phyloP scores from a whole-genome alignment of 2,797 vertebrate species.

The Gallinago stenura region DNA sequence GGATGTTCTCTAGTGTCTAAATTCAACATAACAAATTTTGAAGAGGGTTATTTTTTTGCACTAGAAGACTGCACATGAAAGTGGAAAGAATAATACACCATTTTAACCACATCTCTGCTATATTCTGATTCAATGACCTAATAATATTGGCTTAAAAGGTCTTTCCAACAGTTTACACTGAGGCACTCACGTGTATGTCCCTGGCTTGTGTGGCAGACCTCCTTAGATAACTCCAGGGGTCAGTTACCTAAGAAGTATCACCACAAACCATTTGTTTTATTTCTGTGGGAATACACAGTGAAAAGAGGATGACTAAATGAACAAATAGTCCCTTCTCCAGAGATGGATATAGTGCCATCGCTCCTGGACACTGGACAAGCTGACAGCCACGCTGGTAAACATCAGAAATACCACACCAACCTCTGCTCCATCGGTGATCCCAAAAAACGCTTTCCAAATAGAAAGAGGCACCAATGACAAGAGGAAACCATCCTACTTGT shows the following conservation, averaged over 20 bases:
- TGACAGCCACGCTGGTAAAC: not conserved
- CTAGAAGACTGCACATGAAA: not conserved
- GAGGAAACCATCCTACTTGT: not conserved
- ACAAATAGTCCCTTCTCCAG: not conserved
- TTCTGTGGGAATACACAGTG: not conserved
- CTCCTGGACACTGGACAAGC: not conserved
- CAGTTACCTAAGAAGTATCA: not conserved
- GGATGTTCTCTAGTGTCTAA: not conserved
- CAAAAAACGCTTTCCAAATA: not conserved
- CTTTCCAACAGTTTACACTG: not conserved
- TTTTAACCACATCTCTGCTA: not conserved
- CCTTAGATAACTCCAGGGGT: not conserved
- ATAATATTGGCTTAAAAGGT: not conserved
- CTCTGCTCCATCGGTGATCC: not conserved
- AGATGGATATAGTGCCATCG: not conserved
- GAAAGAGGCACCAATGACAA: not conserved
- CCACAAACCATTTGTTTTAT: not conserved
- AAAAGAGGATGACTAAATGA: not conserved
- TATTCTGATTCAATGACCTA: not conserved
- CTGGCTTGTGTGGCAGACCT: not conserved
- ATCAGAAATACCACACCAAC: not conserved
- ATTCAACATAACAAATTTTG: not conserved
- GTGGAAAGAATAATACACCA: not conserved
- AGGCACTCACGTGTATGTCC: not conserved
- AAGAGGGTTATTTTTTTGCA: not conserved